Base-by-base conservation (phyloP, 2,113 vertebrate species). In the Gasterosteus aculeatus region DNA sequence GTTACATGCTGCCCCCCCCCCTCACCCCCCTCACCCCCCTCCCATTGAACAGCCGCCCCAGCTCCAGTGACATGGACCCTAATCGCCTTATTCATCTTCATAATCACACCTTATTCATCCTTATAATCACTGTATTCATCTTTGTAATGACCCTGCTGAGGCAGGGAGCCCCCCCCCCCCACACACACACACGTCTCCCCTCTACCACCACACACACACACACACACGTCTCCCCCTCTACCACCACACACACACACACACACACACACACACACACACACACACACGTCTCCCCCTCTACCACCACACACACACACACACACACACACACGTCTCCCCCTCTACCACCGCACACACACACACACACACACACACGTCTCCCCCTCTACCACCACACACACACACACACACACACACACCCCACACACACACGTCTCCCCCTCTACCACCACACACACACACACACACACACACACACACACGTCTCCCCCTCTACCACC, bases 71-170 rank as follows among this genome's bases (percentile, higher is more conserved):
- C 85, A 82, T 72, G 59, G 89, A 69, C 69, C 75, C 89, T 92
- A 92, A 93, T 92, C 86, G 74, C 75, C 86, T 74, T 85, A 90
- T 92, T 87, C 87, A 88, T 93, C 89, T 89, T 89, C 85, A 91
- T 91, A 93, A 89, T 93, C 90, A 88, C 84, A 87, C 78, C 83
- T 78, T 87, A 89, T 89, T 91, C 88, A 89, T 90, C 86, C 72
- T 80, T 77, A 81, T 93, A 89, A 93, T 88, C 89, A 86, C 75
- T 72, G 64, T 86, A 90, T 92, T 89, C 89, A 88, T 93, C 91
- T 89, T 87, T 65, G 83, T 92, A 90, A 92, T 80, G 83, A 88
- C 86, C 85, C 84, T 18, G 71, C 46, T 38, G 47, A 81, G 71
- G 73, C 73, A 74, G 79, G 73, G 72, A 77, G 74, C 72, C 78